A percentile compares a stretch with the other conserved stretches of the same genome.
Conservation (phyloP, 2,797 vertebrate species). For the Amazona ochrocephala region DNA sequence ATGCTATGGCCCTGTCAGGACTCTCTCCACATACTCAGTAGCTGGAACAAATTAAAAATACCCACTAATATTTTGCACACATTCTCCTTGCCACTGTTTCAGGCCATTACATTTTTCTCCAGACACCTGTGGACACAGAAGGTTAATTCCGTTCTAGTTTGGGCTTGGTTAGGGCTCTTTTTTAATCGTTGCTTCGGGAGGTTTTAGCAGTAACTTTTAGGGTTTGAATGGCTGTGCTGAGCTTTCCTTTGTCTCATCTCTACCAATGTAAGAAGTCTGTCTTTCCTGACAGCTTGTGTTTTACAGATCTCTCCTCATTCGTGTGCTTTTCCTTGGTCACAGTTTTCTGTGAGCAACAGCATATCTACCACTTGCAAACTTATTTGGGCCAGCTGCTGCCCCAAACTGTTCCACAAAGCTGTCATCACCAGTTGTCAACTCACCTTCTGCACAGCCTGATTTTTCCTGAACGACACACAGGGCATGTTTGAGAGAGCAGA, state of each 20-base stretch:
- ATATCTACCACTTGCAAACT: not conserved
- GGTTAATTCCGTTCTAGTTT: not conserved
- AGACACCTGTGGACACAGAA: not conserved
- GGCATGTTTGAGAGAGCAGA: not conserved
- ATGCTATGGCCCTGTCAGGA: not conserved
- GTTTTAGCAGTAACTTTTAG: not conserved
- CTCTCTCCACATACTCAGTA: not conserved
- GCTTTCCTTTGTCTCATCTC: not conserved
- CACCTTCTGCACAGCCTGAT: not conserved
- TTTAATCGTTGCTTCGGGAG: not conserved
- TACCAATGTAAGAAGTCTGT: too few species aligned
- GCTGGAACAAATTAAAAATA: not conserved
- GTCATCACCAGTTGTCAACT: not conserved
- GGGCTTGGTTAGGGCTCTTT: not conserved
- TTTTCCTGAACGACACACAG: not conserved
- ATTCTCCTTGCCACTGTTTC: not conserved
- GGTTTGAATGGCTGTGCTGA: not conserved
- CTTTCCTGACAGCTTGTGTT: not conserved
- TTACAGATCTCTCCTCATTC: not conserved
- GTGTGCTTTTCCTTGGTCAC: not conserved
- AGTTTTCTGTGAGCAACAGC: not conserved
- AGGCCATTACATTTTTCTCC: not conserved
- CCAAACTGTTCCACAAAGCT: not conserved
- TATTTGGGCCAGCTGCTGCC: not conserved
- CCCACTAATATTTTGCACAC: not conserved